Percentiles rank a stretch among this genome's conserved stretches.
Evolutionary conservation across 2,113 vertebrate genomes (phyloP).

Genomic region (Phyllopteryx taeniolatus): DNA sequence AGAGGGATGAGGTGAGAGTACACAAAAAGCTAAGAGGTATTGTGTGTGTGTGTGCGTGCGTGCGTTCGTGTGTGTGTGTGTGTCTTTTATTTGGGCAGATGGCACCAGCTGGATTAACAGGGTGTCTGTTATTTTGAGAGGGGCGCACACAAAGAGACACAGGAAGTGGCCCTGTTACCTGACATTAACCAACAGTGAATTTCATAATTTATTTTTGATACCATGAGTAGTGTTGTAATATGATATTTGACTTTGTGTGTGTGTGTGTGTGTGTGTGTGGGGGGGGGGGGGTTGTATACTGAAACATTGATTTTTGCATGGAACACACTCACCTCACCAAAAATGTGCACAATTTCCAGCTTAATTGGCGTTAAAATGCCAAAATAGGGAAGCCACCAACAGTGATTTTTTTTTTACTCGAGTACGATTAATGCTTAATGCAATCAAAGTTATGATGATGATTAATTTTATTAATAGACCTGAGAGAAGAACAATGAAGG

Average conservation of each 20-base stretch:
- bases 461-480: no score
- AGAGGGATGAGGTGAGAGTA: slow-evolving; percentile 25
- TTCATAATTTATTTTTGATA: background rate
- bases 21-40: slow-evolving; percentile 10
- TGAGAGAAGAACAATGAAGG: no score
- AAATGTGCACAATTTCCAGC: background rate
- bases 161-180: slow-evolving; percentile 39
- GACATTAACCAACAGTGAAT: slow-evolving; percentile 19
- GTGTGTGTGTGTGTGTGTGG: no score
- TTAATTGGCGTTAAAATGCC: background rate
- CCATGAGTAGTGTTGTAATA: background rate
- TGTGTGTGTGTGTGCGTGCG: slow-evolving; percentile 23
- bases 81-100: slow-evolving; percentile 36
- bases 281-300: no score
- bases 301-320: background rate
- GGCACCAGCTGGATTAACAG: slow-evolving; percentile 62
- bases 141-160: slow-evolving; percentile 34
- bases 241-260: no score
- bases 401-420: no score
- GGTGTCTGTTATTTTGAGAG: slow-evolving; percentile 38
- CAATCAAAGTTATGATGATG: no score
- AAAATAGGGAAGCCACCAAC: background rate
- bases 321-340: background rate
- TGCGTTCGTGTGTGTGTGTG: slow-evolving; percentile 26
- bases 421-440: no score